Conservation (phyloP, 2,113 vertebrate species). For the Ceyx melanurus region DNA sequence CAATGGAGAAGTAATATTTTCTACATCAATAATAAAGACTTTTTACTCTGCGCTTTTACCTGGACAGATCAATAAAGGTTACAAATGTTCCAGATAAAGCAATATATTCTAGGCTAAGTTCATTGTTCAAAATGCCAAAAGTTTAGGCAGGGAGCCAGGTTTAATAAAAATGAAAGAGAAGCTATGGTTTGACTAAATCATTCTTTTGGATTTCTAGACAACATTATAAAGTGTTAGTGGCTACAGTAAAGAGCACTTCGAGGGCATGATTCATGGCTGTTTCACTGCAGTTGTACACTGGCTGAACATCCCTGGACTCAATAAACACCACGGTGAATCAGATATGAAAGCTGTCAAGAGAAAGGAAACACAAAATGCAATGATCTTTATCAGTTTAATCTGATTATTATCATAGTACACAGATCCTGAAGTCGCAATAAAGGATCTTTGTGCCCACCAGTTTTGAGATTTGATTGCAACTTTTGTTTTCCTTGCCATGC, state of each 20-base stretch:
- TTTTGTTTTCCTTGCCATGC: background rate
- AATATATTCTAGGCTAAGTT: conserved; percentile 43
- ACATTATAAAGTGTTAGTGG: conserved; percentile 23
- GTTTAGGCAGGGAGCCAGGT: conserved; percentile 48
- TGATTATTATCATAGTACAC: background rate
- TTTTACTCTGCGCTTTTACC: conserved; percentile 63
- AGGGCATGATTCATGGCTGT: conserved; percentile 20
- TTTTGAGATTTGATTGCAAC: background rate
- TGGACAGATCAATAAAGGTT: conserved; percentile 60
- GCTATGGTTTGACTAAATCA: conserved; percentile 27
- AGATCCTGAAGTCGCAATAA: accelerated
- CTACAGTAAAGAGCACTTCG: conserved; percentile 2
- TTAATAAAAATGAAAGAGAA: conserved; percentile 63
- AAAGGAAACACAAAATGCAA: background rate
- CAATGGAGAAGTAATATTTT: conserved; percentile 49
- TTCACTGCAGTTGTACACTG: background rate
- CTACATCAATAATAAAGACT: conserved; percentile 55
- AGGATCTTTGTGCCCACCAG: background rate
- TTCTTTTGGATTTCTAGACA: conserved; percentile 38
- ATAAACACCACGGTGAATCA: conserved; percentile 18
- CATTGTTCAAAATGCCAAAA: conserved; percentile 53
- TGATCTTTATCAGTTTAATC: background rate
- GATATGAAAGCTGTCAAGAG: background rate
- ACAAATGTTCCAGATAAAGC: conserved; percentile 56
- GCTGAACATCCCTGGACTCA: conserved; percentile 13